A percentile compares a stretch with the other conserved stretches of the same genome.
phyloP scores from a whole-genome alignment of 2,113 vertebrate species.

The Plecotus auritus region DNA sequence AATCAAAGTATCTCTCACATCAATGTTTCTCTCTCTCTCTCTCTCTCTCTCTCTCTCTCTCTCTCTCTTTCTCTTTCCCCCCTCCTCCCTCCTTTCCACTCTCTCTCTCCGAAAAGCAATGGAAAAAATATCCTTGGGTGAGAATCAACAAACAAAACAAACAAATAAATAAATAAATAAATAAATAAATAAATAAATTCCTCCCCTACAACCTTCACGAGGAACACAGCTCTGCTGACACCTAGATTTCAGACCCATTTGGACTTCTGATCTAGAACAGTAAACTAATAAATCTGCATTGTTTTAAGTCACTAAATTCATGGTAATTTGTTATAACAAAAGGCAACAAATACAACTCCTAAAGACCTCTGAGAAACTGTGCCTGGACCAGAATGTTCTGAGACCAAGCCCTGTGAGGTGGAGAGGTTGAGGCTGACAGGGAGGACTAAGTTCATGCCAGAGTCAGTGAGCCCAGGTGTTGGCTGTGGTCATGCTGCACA shows the following conservation, averaged over 20 bases:
- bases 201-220: neutral
- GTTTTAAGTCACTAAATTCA: neutral
- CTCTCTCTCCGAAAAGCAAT: too few relatives aligned
- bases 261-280: neutral
- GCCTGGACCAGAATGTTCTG: neutral
- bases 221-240: too few relatives aligned
- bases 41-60: too few relatives aligned
- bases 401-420: neutral
- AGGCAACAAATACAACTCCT: neutral
- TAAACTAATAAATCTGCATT: neutral
- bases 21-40: neutral
- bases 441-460: neutral
- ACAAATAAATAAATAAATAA: too few relatives aligned
- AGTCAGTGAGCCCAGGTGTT: accelerated
- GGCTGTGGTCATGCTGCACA: too few relatives aligned
- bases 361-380: neutral
- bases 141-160: too few relatives aligned
- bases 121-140: too few relatives aligned
- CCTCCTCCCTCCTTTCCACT: too few relatives aligned
- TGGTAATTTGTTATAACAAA: neutral
- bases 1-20: too few relatives aligned
- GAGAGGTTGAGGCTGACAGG: neutral
- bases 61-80: neutral
- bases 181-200: neutral
- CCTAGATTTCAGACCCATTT: neutral